Conservation (phyloP, 2,113 vertebrate species). For the Myanophis thanlyinensis region DNA sequence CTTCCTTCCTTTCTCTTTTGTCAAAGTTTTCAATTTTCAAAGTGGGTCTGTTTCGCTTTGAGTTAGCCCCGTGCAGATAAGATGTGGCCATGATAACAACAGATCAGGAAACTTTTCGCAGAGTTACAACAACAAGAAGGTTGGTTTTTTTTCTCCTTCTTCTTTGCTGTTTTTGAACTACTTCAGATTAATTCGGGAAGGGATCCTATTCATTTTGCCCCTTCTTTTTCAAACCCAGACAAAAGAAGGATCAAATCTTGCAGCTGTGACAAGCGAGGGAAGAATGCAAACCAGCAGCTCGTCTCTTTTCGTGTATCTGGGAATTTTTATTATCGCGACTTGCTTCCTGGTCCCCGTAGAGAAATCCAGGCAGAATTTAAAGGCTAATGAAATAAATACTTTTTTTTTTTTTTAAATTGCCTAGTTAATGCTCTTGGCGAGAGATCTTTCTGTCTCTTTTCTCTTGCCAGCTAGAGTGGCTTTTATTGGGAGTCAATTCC, state of each 20-base stretch:
- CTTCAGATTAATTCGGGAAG: background rate
- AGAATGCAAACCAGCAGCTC: background rate
- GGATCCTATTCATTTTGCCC: background rate
- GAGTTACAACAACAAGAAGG: background rate
- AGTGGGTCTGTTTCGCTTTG: background rate
- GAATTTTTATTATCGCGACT: background rate
- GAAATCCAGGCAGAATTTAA: background rate
- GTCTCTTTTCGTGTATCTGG: slow-evolving; percentile 27
- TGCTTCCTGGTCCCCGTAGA: background rate
- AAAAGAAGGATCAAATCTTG: background rate
- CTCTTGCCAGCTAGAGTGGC: background rate
- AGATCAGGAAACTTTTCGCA: background rate
- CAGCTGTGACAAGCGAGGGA: background rate
- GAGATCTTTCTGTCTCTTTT: background rate
- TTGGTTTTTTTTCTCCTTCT: background rate
- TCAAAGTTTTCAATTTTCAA: too few relatives aligned
- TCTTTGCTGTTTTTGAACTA: background rate
- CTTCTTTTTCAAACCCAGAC: background rate
- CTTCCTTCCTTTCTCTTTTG: too few relatives aligned
- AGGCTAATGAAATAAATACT: background rate
- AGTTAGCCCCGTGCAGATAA: background rate
- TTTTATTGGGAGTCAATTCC: background rate
- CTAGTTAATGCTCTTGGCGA: background rate
- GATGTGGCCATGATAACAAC: background rate
- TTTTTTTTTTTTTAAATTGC: background rate